Conservation (phyloP, 2,888 invertebrate species). For the Sabellastarte sp. region DNA sequence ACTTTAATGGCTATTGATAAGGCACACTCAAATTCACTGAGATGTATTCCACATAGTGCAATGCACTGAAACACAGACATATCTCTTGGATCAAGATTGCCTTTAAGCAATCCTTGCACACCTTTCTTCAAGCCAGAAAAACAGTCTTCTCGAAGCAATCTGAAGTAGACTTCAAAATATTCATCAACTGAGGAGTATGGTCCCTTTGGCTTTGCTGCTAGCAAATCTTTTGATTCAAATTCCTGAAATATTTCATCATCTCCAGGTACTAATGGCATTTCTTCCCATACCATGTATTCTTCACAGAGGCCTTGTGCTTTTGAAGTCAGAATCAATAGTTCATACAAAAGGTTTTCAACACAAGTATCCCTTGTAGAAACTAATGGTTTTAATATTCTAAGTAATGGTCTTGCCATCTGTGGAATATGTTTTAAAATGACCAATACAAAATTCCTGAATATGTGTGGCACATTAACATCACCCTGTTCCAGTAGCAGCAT, state of each 20-base stretch:
- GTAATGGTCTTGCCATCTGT: background rate
- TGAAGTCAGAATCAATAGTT: conserved; percentile 3
- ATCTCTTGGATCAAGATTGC: conserved; percentile 19
- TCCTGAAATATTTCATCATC: conserved; percentile 8
- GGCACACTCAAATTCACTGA: conserved; percentile 4
- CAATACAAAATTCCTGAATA: background rate
- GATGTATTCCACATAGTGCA: conserved; percentile 6
- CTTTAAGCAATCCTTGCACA: conserved; percentile 8
- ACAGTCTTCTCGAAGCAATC: conserved; percentile 25
- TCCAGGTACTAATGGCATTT: conserved; percentile 17
- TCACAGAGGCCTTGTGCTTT: background rate
- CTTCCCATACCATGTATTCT: conserved; percentile 16
- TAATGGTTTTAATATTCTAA: background rate
- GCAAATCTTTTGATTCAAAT: background rate
- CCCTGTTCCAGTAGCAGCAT: background rate
- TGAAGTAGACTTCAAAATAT: conserved; percentile 22
- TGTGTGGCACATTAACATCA: background rate
- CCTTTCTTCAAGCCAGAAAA: conserved; percentile 14
- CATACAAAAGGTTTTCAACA: conserved; percentile 45
- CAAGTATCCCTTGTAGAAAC: conserved; percentile 62
- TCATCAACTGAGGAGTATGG: conserved; percentile 15
- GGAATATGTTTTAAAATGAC: background rate
- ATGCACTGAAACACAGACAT: conserved; percentile 22
- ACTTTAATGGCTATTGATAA: conserved; percentile 15
- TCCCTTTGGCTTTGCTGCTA: conserved; percentile 3